Evolutionary conservation across 2,113 vertebrate species (phyloP).

Genomic region (Columba janthina): DNA sequence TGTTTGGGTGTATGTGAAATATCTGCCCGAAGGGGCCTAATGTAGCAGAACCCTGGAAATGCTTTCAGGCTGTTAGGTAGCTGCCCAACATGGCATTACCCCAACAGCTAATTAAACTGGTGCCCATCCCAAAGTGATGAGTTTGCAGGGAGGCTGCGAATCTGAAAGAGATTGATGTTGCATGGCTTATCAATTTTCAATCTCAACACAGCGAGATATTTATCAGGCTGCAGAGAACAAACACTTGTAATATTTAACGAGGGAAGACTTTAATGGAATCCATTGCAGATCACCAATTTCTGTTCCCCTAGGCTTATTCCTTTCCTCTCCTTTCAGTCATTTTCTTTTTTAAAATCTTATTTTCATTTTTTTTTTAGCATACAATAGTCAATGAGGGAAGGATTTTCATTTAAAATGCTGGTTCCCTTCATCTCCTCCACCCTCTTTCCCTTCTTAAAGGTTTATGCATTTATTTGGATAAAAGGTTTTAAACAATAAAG

Average conservation of each 20-base stretch:
- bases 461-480: slow-evolving; percentile 64
- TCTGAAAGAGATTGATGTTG: not conserved
- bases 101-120: not conserved
- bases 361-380: not conserved
- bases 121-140: not conserved
- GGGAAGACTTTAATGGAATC: slow-evolving; percentile 50
- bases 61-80: not conserved
- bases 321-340: not conserved
- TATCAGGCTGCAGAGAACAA: slow-evolving; percentile 42
- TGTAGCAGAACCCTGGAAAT: slow-evolving; percentile 30
- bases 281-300: slow-evolving; percentile 47
- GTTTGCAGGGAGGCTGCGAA: not conserved
- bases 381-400: slow-evolving; percentile 8
- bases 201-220: slow-evolving; percentile 26
- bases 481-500: slow-evolving; percentile 64
- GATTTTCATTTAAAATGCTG: slow-evolving; percentile 20
- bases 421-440: not conserved
- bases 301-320: slow-evolving; percentile 27
- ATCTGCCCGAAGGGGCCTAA: slow-evolving; percentile 16
- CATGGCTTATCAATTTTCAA: slow-evolving; percentile 45
- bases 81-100: not conserved
- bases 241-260: slow-evolving; percentile 48
- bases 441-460: not conserved
- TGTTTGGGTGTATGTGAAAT: not conserved
- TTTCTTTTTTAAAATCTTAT: not conserved